phyloP scores from a whole-genome alignment of 1,140 invertebrate species.

The Drosophila quadrilineata region DNA sequence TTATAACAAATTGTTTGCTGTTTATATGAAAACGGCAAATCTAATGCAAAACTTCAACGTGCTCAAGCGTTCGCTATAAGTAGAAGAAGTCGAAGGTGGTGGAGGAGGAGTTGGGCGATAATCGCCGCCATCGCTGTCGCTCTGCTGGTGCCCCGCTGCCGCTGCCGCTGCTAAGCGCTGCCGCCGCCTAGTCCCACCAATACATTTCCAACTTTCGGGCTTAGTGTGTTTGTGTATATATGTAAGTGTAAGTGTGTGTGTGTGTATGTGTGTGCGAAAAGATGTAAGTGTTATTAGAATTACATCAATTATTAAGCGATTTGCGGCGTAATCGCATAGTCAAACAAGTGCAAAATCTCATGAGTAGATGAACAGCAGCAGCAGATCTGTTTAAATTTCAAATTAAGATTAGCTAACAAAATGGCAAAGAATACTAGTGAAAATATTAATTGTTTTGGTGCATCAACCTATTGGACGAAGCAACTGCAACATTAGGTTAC shows the following conservation, averaged over 20 bases:
- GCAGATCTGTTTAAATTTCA: background rate
- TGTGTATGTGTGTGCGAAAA: slow-evolving; percentile 50
- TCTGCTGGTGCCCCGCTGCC: too few species aligned
- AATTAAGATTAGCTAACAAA: background rate
- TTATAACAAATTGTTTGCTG: slow-evolving; percentile 80
- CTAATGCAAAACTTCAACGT: slow-evolving; percentile 80
- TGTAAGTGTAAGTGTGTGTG: slow-evolving; percentile 17
- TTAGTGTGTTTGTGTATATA: too few species aligned
- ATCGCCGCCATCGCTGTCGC: slow-evolving; percentile 6
- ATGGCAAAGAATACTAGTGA: background rate
- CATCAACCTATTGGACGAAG: background rate
- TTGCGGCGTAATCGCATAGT: slow-evolving; percentile 9
- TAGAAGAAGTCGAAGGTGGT: slow-evolving; percentile 8
- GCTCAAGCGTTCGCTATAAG: slow-evolving; percentile 77
- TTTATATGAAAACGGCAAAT: slow-evolving; percentile 81
- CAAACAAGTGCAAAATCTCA: slow-evolving; percentile 23
- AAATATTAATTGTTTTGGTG: background rate
- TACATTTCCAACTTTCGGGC: slow-evolving; percentile 23
- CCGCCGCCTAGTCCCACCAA: slow-evolving; percentile 37
- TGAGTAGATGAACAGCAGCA: background rate
- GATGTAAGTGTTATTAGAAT: slow-evolving; percentile 41
- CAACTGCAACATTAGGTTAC: background rate
- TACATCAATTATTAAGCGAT: slow-evolving; percentile 32
- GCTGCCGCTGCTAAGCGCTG: slow-evolving; percentile 10
- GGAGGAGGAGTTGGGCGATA: slow-evolving; percentile 17